Evolutionary conservation across 2,888 invertebrate species (phyloP), one percentile per base, ranked within the genome.

Genomic region (Iselma pallidipennis): DNA sequence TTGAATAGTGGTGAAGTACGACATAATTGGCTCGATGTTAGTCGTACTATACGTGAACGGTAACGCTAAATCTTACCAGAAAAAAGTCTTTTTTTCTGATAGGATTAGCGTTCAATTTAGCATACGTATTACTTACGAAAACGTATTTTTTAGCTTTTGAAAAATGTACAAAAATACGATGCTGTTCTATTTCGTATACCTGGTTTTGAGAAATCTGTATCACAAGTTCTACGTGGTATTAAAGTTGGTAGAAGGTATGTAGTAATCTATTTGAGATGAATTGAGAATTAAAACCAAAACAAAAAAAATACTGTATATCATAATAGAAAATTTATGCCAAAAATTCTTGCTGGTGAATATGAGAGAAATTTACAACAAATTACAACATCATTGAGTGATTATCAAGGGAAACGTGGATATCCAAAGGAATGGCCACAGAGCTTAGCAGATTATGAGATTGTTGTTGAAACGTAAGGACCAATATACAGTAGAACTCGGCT

Each of bases 1-100:
- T 85, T 97, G 0, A 95, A 92, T 77, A 95, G 94, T 69, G 95
- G 94, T 33, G 96, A 97, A 85, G 96, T 97, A 33, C 85, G 95
- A 61, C 90, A 93, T 75, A 95, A 94, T 82, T 97, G 97, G 97
- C 83, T 96, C 61, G 94, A 94, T 82, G 93, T 95, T 83, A 87
- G 89, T 82, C 57, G 58, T 16, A 52, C 49, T 66, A 55, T 56
- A 42, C n/a, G n/a, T n/a, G n/a, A n/a, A n/a, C n/a, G n/a, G n/a
- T n/a, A n/a, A n/a, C n/a, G n/a, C n/a, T n/a, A n/a, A n/a, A n/a
- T n/a, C n/a, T n/a, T n/a, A n/a, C n/a, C n/a, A 48, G n/a, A 49
- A 29, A 6, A 37, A 55, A 53, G 25, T 56, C 48, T 55, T 59
- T 52, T 50, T n/a, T n/a, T n/a, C n/a, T n/a, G n/a, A n/a, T n/a